Percentiles rank a stretch among this genome's conserved stretches.
phyloP scores from a whole-genome alignment of 2,797 vertebrate genomes.

The Falco naumanni region DNA sequence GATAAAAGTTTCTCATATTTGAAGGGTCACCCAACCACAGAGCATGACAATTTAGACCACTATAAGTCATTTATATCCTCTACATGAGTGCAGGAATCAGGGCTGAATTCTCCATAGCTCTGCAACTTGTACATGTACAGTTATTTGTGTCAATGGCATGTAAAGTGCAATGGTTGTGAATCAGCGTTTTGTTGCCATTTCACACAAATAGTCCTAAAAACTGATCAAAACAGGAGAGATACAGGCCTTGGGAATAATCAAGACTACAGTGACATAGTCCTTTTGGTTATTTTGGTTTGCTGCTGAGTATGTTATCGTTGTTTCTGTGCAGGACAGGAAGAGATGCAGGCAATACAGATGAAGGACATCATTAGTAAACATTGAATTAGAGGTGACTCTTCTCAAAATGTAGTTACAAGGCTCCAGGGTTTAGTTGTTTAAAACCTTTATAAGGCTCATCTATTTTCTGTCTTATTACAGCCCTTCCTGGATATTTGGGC shows the following conservation, averaged over 20 bases:
- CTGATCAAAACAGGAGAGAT: not conserved
- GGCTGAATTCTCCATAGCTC: not conserved
- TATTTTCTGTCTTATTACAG: constrained; percentile 62
- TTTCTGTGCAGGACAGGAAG: constrained; percentile 34
- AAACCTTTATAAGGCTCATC: constrained; percentile 66
- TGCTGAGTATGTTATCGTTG: not conserved
- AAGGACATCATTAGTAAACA: constrained; percentile 60
- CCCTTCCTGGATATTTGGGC: constrained; percentile 41
- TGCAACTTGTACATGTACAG: not conserved
- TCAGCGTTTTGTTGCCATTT: not conserved
- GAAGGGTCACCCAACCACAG: not conserved
- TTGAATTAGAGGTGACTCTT: constrained; percentile 62
- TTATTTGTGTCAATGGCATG: fast-evolving
- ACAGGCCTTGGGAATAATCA: not conserved
- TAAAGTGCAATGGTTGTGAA: not conserved
- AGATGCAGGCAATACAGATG: constrained; percentile 1
- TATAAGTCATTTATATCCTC: not conserved
- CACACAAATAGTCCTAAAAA: not conserved
- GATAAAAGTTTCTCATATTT: not conserved
- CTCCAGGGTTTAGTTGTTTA: constrained; percentile 43
- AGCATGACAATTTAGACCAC: not conserved
- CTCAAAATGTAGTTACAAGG: constrained; percentile 52
- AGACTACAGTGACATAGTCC: not conserved
- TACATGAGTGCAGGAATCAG: not conserved
- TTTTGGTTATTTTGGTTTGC: not conserved